These are phyloP conservation scores for Poeciliopsis retropinna DNA, from an alignment of 2,113 vertebrate species.

Conservation along the genomic window DNA sequence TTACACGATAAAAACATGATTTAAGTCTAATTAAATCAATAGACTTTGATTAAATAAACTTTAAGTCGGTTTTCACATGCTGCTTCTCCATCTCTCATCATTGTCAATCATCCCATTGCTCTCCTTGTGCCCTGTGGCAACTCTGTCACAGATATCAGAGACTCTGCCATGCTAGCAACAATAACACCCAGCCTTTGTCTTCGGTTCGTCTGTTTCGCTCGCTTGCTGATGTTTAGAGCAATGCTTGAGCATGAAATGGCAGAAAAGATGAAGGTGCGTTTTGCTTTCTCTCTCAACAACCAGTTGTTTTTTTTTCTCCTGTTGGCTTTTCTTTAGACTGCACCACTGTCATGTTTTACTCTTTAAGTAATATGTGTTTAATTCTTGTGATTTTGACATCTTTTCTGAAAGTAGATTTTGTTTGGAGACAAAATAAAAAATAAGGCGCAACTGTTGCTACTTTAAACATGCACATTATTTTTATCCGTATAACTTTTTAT, in stretches of 20 bases:
- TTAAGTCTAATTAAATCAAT: too few relatives aligned
- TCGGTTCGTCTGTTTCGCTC: constrained; percentile 68
- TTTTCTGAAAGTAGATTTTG: background rate
- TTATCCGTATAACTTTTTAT: background rate
- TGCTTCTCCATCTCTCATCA: constrained; percentile 20
- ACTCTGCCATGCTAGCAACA: constrained; percentile 26
- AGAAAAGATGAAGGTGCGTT: constrained; percentile 84
- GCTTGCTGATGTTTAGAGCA: constrained; percentile 90
- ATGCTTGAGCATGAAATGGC: constrained; percentile 96
- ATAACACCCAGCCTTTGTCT: constrained; percentile 20
- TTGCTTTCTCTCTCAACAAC: constrained; percentile 17
- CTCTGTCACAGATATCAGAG: constrained; percentile 49
- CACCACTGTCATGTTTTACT: constrained; percentile 13
- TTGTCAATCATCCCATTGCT: constrained; percentile 47
- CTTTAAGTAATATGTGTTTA: constrained; percentile 8
- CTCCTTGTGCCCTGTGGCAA: constrained; percentile 35
- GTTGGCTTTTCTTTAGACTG: background rate
- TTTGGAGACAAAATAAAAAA: background rate
- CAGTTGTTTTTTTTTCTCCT: constrained; percentile 18
- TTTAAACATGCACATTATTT: background rate
- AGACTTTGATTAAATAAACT: too few relatives aligned
- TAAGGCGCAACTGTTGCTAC: background rate
- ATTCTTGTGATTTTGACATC: constrained; percentile 3
- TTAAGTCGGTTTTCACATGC: constrained; percentile 2
- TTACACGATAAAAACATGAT: too few relatives aligned